phyloP scores from a whole-genome alignment of 2,797 vertebrate genomes.

The Acropternis orthonyx region DNA sequence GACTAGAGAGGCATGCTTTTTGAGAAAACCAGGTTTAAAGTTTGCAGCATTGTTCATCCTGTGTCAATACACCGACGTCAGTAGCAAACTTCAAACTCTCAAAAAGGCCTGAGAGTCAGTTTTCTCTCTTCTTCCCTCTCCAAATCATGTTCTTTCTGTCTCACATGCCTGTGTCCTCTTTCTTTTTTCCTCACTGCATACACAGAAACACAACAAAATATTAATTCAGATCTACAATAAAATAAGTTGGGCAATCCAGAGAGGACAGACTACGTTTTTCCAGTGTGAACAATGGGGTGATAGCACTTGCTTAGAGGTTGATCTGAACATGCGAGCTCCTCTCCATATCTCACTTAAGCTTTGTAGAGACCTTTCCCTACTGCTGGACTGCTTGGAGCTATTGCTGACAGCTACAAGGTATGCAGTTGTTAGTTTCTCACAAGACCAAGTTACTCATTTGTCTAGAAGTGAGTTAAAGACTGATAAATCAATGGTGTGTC shows the following conservation, averaged over 20 bases:
- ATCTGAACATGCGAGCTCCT: not conserved
- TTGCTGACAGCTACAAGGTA: not conserved
- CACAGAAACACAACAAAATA: not conserved
- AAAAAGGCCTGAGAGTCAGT: not conserved
- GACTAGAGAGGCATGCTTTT: conserved; percentile 71
- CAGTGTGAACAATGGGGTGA: not conserved
- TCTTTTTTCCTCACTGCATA: not conserved
- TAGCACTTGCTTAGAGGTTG: not conserved
- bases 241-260: not conserved
- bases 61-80: not conserved
- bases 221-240: not conserved
- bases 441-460: not conserved
- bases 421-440: not conserved
- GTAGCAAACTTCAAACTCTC: not conserved
- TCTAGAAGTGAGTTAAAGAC: not conserved
- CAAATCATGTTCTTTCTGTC: not conserved
- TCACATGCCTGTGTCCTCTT: not conserved
- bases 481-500: not conserved
- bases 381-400: not conserved
- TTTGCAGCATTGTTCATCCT: not conserved
- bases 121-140: not conserved
- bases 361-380: not conserved
- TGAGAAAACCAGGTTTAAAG: conserved; percentile 50
- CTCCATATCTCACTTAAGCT: not conserved
- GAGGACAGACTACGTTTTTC: not conserved